These are phyloP conservation scores for Knipowitschia caucasica DNA, from an alignment of 2,797 vertebrate genomes.

Conservation along the genomic window DNA sequence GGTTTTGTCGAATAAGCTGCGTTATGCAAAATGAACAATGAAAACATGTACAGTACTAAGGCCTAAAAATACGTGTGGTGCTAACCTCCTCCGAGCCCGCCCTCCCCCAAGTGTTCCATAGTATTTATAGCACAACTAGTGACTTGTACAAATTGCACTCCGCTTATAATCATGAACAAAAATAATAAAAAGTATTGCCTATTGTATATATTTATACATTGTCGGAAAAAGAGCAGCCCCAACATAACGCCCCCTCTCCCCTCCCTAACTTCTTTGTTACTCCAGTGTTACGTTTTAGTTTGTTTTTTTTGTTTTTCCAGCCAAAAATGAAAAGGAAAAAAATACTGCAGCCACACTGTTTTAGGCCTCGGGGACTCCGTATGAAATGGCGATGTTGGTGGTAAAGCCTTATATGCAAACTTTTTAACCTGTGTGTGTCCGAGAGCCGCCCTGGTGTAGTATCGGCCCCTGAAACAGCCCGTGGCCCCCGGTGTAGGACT, in stretches of 20 bases:
- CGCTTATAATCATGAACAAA: constrained; percentile 99
- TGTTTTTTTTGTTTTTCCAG: constrained; percentile 81
- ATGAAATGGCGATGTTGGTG: constrained; percentile 86
- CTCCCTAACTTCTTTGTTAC: constrained; percentile 48
- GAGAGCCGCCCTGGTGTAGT: constrained; percentile 99
- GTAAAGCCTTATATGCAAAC: constrained; percentile 99
- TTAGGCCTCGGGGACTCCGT: constrained; percentile 83
- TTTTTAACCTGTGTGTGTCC: constrained; percentile 99
- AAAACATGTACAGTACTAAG: constrained; percentile 98
- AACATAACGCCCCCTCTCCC: constrained; percentile 91
- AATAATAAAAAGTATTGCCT: constrained; percentile 98
- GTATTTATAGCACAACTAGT: constrained; percentile 99
- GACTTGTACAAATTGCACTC: constrained; percentile 99
- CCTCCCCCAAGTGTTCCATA: constrained; percentile 90
- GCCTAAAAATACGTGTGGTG: constrained; percentile 99
- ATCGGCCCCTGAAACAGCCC: constrained; percentile 90
- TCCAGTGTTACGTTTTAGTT: constrained; percentile 31
- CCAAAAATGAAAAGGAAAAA: constrained; percentile 58
- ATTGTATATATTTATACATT: constrained; percentile 99
- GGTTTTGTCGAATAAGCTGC: constrained; percentile 93
- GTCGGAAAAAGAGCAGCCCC: constrained; percentile 82
- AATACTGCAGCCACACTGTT: constrained; percentile 87
- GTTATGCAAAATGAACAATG: constrained; percentile 92
- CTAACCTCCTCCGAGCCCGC: constrained; percentile 90
- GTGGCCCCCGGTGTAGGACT: no score